Base-by-base conservation (phyloP, 2,888 invertebrate genomes). In the Ophion slaviceki region DNA sequence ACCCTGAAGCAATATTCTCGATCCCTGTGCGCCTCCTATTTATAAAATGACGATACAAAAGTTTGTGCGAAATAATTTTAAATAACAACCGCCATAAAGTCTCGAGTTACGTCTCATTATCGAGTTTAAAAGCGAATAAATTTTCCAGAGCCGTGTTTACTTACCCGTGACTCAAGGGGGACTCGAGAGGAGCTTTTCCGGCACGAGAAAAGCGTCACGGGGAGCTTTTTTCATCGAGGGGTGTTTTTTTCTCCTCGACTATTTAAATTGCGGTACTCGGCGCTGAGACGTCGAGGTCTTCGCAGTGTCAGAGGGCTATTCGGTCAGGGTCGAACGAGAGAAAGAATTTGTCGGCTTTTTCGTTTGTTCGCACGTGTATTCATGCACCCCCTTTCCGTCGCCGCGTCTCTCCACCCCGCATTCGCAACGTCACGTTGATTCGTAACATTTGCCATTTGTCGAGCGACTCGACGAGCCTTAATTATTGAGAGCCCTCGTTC, bases 261-360 rank as follows among this genome's bases (percentile, higher is more conserved):
- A 76, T 85, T 85, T 71, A 62, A 82, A 82, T 80, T 79, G 70
- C 53, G 36, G 3, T 53, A 53, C 53, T 53, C 53, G 17, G 59
- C 67, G 79, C 78, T 10, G 40, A 72, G 40, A 40, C 79, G 70
- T 59, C 28, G 68, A 24, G 61, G 67, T 75, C 61, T 59, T 53
- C 17, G n/a, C 67, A 64, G 67, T 66, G 66, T 59, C 36, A 59
- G 68, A 79, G 71, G 75, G 74, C 59, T 64, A 79, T 61, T 76
- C 36, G 85, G 85, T 85, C 85, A 85, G 32, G 85, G 85, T 20
- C 78, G 53, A 17, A 68, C 36, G 70, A 59, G 66, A 71, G 11
- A 53, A 67, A 71, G 17, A 80, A 36, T 78, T 47, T 57, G 47
- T 45, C 57, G 79, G 64, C 47, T 67, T 76, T 82, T 82, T 81